Evolutionary conservation across 2,797 vertebrate species (phyloP).

Genomic region (Platalea minor): DNA sequence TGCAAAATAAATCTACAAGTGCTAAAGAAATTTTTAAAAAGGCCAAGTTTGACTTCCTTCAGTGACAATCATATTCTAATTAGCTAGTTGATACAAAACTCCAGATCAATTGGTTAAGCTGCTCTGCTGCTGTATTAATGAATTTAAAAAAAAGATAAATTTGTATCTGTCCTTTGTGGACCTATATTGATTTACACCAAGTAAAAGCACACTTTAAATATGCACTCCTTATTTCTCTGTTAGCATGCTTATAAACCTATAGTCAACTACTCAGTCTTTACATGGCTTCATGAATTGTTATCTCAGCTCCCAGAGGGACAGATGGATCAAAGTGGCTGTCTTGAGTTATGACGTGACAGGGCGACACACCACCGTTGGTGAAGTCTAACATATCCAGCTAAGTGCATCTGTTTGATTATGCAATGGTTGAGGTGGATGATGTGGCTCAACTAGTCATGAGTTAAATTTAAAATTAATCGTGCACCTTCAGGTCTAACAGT

Average conservation of each 20-base stretch:
- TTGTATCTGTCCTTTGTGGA: not conserved
- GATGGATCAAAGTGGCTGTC: not conserved
- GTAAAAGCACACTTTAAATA: not conserved
- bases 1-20: not conserved
- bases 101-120: not conserved
- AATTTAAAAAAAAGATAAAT: not conserved
- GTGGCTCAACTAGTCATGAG: not conserved
- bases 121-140: not conserved
- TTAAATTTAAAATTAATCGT: conserved; percentile 30
- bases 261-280: not conserved
- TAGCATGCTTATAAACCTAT: not conserved
- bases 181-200: not conserved
- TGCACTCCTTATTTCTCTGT: not conserved
- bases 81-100: not conserved
- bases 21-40: not conserved
- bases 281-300: not conserved
- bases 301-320: not conserved
- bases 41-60: not conserved
- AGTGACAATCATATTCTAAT: not conserved
- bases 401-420: not conserved
- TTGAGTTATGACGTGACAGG: not conserved
- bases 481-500: not conserved
- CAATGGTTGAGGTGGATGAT: not conserved
- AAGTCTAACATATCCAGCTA: not conserved
- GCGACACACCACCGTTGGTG: not conserved